phyloP scores from a whole-genome alignment of 2,113 vertebrate genomes.

The Ageneiosus marmoratus region DNA sequence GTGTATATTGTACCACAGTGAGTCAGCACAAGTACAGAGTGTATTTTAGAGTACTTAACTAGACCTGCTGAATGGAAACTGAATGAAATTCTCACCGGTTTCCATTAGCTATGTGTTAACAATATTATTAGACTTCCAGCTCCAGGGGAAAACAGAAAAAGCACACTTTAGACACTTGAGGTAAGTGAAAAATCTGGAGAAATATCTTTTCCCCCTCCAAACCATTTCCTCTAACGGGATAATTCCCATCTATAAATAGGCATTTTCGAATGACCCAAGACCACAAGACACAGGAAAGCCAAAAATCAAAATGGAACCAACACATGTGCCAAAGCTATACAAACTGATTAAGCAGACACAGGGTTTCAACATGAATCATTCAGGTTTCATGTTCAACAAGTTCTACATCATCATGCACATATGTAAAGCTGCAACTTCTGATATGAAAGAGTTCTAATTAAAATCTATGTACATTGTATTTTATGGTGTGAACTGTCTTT shows the following conservation, averaged over 20 bases:
- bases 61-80: background rate
- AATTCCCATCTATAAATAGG: conserved; percentile 27
- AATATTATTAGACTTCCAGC: background rate
- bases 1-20: background rate
- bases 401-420: background rate
- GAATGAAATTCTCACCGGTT: background rate
- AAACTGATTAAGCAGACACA: conserved; percentile 18
- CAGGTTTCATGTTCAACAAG: background rate
- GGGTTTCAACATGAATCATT: background rate
- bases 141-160: background rate
- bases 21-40: background rate
- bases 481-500: background rate
- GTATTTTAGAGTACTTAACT: background rate
- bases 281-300: conserved; percentile 30
- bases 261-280: conserved; percentile 13
- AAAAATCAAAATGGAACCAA: conserved; percentile 32
- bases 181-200: conserved; percentile 1
- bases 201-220: background rate
- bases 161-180: conserved; percentile 3
- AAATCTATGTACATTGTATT: background rate
- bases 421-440: conserved; percentile 2
- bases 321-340: conserved; percentile 28
- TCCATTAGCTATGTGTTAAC: background rate
- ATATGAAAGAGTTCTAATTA: background rate
- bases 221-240: conserved; percentile 22